phyloP scores from a whole-genome alignment of 2,888 invertebrate species.

The Catocala sponsa region DNA sequence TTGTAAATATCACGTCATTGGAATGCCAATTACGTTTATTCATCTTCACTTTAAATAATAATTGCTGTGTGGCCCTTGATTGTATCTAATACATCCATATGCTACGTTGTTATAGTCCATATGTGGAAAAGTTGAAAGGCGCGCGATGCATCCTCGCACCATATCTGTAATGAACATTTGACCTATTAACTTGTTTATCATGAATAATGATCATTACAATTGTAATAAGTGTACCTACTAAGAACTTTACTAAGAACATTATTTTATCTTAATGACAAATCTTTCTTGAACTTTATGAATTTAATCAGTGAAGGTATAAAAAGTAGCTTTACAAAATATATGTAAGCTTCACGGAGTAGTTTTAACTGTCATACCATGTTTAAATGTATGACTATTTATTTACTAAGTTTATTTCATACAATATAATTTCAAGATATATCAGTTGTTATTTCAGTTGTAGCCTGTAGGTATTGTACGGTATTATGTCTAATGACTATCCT shows the following conservation, averaged over 20 bases:
- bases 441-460: no score
- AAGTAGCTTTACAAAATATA: no score
- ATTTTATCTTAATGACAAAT: slow-evolving; percentile 10
- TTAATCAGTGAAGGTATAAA: no score
- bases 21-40: slow-evolving; percentile 64
- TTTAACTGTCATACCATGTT: no score
- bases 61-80: slow-evolving; percentile 47
- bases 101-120: slow-evolving; percentile 36
- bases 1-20: slow-evolving; percentile 68
- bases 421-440: no score
- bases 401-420: no score
- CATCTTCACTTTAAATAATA: slow-evolving; percentile 55
- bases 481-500: no score
- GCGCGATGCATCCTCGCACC: slow-evolving; percentile 37
- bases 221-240: not conserved
- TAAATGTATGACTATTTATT: no score
- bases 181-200: slow-evolving; percentile 20
- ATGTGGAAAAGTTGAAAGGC: slow-evolving; percentile 40
- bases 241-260: not conserved
- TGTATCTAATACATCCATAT: slow-evolving; percentile 34
- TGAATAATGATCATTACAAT: slow-evolving; percentile 20
- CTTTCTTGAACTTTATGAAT: not conserved
- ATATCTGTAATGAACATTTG: slow-evolving; percentile 28
- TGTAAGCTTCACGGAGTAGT: no score
- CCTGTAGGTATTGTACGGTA: no score